phyloP scores from a whole-genome alignment of 2,888 invertebrate genomes.

The Himalopsyche tibetana region DNA sequence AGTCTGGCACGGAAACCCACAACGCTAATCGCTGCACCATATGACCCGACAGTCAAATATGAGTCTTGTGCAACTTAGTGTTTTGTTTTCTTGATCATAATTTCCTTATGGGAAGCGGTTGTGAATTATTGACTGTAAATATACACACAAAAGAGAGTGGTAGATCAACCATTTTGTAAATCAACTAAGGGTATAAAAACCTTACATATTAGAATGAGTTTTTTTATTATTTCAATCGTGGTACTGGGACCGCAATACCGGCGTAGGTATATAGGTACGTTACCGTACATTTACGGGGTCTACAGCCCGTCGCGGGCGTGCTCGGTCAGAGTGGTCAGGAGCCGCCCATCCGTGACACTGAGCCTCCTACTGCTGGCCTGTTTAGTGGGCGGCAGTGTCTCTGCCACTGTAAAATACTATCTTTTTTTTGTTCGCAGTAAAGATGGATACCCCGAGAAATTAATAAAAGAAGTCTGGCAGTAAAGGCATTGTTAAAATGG shows the following conservation, averaged over 20 bases:
- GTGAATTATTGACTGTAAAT: no score
- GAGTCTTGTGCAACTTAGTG: no score
- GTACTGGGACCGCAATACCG: neutral
- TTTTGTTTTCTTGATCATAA: no score
- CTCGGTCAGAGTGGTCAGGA: conserved; percentile 60
- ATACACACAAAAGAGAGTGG: neutral
- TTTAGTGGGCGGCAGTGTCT: neutral
- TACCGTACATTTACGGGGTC: conserved; percentile 8
- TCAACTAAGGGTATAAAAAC: neutral
- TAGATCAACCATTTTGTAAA: neutral
- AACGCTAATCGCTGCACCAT: no score
- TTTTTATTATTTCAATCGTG: neutral
- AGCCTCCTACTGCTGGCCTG: neutral
- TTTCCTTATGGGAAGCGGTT: no score
- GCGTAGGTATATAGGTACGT: neutral
- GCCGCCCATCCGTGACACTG: conserved; percentile 37
- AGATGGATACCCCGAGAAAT: neutral
- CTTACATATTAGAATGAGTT: neutral
- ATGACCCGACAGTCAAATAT: no score
- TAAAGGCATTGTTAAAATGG: neutral
- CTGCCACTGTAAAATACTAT: neutral
- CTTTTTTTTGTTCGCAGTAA: neutral
- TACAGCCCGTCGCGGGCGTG: conserved; percentile 47
- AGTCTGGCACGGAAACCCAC: no score
- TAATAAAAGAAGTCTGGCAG: conserved; percentile 5